Conservation (phyloP, 2,113 vertebrate species). For the Poeciliopsis retropinna region DNA sequence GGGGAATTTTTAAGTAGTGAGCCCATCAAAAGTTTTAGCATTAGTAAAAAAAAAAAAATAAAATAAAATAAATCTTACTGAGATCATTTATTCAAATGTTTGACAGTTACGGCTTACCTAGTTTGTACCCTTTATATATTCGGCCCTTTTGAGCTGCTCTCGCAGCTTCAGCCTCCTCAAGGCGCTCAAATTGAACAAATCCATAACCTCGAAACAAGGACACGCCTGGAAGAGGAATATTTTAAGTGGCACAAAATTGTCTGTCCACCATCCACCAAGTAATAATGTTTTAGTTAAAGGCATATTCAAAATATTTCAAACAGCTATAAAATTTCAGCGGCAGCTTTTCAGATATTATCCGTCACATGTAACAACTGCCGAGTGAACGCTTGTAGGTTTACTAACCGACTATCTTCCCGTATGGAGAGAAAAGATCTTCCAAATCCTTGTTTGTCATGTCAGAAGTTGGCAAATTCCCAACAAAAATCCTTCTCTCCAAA, state of each 20-base stretch:
- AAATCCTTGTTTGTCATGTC: constrained; percentile 89
- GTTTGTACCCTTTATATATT: constrained; percentile 90
- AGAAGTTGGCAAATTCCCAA: constrained; percentile 90
- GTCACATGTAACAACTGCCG: constrained; percentile 22
- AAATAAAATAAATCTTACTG: no score
- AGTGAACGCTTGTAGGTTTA: constrained; percentile 63
- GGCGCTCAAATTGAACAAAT: constrained; percentile 90
- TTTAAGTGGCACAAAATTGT: constrained; percentile 63
- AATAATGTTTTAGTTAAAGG: not conserved
- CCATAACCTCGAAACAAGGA: constrained; percentile 89
- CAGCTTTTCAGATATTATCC: constrained; percentile 4
- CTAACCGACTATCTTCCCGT: constrained; percentile 88
- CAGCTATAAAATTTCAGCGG: constrained; percentile 16
- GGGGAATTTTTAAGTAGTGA: not conserved
- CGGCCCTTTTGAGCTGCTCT: constrained; percentile 88
- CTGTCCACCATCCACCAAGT: not conserved
- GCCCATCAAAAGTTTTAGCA: not conserved
- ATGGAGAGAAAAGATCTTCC: constrained; percentile 86
- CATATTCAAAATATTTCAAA: constrained; percentile 15
- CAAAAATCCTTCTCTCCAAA: constrained; percentile 91
- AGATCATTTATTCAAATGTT: constrained; percentile 47
- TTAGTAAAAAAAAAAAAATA: not conserved
- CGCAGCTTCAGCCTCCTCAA: constrained; percentile 89
- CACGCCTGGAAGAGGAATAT: constrained; percentile 87
- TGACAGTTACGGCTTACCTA: constrained; percentile 83